Percentiles rank a stretch among this genome's conserved stretches.
Evolutionary conservation across 2,888 invertebrate genomes (phyloP).

Genomic region (Drosophila borborema): DNA sequence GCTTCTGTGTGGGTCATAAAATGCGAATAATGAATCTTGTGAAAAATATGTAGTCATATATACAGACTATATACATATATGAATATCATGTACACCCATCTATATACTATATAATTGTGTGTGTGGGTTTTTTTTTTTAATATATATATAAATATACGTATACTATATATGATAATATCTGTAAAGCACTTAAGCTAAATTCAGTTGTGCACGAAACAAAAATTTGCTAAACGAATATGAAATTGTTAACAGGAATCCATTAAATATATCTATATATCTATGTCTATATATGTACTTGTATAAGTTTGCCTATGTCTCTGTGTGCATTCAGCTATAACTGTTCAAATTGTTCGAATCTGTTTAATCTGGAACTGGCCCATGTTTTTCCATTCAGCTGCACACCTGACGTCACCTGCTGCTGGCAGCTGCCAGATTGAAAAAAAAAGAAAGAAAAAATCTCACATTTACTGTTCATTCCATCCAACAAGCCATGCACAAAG

Average conservation of each 20-base stretch:
- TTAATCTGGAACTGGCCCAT: slow-evolving; percentile 22
- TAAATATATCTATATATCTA: slow-evolving; percentile 28
- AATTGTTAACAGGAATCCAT: slow-evolving; percentile 66
- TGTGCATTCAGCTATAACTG: slow-evolving; percentile 9
- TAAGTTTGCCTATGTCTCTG: slow-evolving; percentile 12
- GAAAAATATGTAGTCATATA: slow-evolving; percentile 28
- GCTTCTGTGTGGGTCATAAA: slow-evolving; percentile 50
- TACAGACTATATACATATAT: slow-evolving; percentile 9
- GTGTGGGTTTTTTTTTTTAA: slow-evolving; percentile 20
- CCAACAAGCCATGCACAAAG: not conserved
- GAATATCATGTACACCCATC: slow-evolving; percentile 44
- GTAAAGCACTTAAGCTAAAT: slow-evolving; percentile 57
- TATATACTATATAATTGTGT: slow-evolving; percentile 27
- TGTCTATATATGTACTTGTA: not conserved
- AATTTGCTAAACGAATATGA: slow-evolving; percentile 50
- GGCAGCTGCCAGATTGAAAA: slow-evolving; percentile 25
- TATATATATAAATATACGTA: slow-evolving; percentile 7
- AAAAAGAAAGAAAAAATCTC: slow-evolving; percentile 26
- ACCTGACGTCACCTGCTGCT: slow-evolving; percentile 61
- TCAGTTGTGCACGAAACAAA: slow-evolving; percentile 52
- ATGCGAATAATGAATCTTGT: slow-evolving; percentile 47
- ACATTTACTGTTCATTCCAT: slow-evolving; percentile 19
- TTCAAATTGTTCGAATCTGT: slow-evolving; percentile 18
- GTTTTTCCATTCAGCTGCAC: slow-evolving; percentile 22
- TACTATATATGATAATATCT: slow-evolving; percentile 22